Evolutionary conservation across 2,113 vertebrate genomes (phyloP).

Genomic region (Corynorhinus townsendii): DNA sequence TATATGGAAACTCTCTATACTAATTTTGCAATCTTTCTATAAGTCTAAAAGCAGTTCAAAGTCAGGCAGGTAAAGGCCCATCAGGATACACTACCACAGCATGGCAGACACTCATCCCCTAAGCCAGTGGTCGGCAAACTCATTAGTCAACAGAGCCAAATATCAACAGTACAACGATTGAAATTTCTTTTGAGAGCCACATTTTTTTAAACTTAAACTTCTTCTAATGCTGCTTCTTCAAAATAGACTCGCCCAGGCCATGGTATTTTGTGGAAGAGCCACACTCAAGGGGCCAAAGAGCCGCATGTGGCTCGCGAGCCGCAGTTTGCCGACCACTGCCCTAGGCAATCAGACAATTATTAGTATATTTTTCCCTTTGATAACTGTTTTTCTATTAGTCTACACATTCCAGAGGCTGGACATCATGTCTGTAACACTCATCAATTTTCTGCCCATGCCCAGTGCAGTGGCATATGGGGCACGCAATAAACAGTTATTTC

Average conservation of each 20-base stretch:
- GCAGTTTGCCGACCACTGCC: background rate
- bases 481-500: background rate
- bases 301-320: no score
- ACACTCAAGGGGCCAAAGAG: no score
- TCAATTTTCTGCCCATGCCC: background rate
- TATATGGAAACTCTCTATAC: background rate
- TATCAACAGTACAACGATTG: no score
- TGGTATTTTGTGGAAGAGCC: no score
- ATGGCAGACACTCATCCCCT: no score
- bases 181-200: no score
- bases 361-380: background rate
- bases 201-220: no score
- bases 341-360: background rate
- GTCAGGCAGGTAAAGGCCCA: background rate
- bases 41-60: background rate
- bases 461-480: rapidly evolving
- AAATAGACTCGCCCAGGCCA: no score
- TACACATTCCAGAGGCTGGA: background rate
- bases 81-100: background rate
- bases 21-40: background rate
- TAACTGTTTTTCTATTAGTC: background rate
- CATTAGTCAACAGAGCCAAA: no score
- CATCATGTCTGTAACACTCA: background rate
- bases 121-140: background rate
- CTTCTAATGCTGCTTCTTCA: no score